A percentile compares a stretch with the other conserved stretches of the same genome.
These are phyloP conservation scores for Acanthococcus lagerstroemiae DNA, from an alignment of 2,888 invertebrate genomes.

Conservation along the genomic window DNA sequence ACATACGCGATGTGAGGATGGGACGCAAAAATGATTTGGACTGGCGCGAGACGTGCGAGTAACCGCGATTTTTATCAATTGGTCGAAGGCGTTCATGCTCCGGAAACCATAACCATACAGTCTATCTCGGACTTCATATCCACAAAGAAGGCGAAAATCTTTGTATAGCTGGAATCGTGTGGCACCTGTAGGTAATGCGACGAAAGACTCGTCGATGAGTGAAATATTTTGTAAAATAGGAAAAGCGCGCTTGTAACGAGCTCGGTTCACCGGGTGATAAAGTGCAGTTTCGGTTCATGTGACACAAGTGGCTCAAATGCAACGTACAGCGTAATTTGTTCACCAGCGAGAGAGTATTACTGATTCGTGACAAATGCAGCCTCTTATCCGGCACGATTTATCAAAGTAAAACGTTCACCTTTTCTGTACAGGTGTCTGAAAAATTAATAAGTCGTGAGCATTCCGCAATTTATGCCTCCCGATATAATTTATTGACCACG, in stretches of 20 bases:
- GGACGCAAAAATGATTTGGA: not conserved
- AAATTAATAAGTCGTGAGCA: conserved; percentile 28
- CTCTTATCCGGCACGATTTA: conserved; percentile 28
- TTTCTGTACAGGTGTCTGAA: conserved; percentile 21
- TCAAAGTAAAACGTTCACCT: conserved; percentile 17
- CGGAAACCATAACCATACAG: too few relatives aligned
- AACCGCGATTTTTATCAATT: not conserved
- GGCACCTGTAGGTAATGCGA: not conserved
- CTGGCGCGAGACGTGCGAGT: not conserved
- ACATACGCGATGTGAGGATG: not conserved
- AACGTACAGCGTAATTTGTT: conserved; percentile 7
- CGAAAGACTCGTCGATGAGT: not conserved
- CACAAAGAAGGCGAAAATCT: not conserved
- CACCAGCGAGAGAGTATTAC: not conserved
- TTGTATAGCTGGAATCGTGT: not conserved
- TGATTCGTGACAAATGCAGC: conserved; percentile 24
- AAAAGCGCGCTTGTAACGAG: not conserved
- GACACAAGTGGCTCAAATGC: conserved; percentile 23
- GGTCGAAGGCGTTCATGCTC: not conserved
- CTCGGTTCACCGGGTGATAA: conserved; percentile 6
- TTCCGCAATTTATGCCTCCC: conserved; percentile 24
- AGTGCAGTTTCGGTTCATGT: conserved; percentile 15
- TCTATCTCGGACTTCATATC: too few relatives aligned
- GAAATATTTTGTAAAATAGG: not conserved
- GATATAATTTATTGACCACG: conserved; percentile 23